Evolutionary conservation across 2,888 invertebrate genomes (phyloP).

Genomic region (Aphrophora alni): DNA sequence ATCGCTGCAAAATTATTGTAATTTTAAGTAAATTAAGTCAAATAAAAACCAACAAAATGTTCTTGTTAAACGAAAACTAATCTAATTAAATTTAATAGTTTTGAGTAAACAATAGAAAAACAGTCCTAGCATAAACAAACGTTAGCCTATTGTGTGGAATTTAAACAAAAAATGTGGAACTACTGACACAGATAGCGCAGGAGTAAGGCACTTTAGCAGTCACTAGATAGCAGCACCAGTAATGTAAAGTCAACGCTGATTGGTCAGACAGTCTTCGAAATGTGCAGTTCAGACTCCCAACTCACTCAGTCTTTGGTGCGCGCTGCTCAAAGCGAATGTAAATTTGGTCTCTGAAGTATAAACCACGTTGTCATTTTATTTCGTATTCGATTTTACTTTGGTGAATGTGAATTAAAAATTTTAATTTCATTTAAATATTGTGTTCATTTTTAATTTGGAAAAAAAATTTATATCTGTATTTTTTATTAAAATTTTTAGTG

Average conservation of each 20-base stretch:
- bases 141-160: background rate
- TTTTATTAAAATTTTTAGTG: background rate
- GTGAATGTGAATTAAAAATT: background rate
- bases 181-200: slow-evolving; percentile 4
- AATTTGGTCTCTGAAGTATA: background rate
- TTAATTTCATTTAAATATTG: background rate
- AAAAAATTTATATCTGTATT: background rate
- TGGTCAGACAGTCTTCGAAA: background rate
- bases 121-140: background rate
- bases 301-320: background rate
- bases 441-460: background rate
- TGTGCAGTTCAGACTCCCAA: background rate
- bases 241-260: background rate
- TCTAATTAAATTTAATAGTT: too few species aligned
- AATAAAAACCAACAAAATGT: too few species aligned
- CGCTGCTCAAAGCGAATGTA: background rate
- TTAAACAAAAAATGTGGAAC: slow-evolving; percentile 9
- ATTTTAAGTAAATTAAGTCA: too few species aligned
- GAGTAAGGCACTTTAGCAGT: background rate
- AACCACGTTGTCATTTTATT: background rate
- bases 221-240: background rate
- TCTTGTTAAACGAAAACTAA: too few species aligned
- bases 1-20: too few species aligned
- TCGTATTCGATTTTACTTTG: background rate
- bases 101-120: background rate